Percentiles rank a stretch among this genome's conserved stretches.
These are phyloP conservation scores for Lipotes vexillifer DNA, from an alignment of 2,113 vertebrate genomes.

Conservation along the genomic window DNA sequence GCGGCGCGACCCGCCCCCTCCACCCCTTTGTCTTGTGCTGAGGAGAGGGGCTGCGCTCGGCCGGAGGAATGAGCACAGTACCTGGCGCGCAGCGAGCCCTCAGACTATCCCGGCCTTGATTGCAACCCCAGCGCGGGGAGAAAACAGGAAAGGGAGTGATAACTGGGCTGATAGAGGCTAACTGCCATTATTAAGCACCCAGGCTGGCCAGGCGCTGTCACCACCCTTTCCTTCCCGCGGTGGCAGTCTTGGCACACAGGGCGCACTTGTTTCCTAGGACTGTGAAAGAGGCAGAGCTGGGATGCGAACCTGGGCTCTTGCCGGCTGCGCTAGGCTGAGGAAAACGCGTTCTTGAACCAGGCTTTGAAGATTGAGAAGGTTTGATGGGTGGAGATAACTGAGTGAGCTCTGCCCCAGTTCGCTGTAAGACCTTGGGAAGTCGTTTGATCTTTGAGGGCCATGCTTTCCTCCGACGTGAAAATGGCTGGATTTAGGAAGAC, in stretches of 20 bases:
- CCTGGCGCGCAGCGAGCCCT: background rate
- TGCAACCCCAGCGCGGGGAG: background rate
- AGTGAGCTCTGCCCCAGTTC: background rate
- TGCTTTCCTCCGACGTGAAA: background rate
- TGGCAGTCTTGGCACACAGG: background rate
- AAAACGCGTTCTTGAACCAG: background rate
- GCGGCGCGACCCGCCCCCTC: background rate
- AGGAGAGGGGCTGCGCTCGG: background rate
- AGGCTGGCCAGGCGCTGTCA: background rate
- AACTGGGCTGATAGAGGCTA: background rate
- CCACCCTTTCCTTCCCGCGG: background rate
- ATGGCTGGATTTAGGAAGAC: background rate
- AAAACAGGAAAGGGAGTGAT: background rate
- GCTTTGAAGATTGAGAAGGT: background rate
- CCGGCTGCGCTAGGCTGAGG: background rate
- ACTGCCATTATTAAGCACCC: background rate
- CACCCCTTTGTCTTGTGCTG: background rate
- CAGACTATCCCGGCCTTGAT: fast-evolving
- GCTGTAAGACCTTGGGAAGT: background rate
- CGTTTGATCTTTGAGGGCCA: background rate
- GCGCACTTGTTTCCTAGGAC: background rate
- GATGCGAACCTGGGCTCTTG: background rate
- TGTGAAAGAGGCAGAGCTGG: background rate
- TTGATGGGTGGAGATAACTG: background rate
- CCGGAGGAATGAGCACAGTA: background rate